Base-by-base conservation (phyloP, 2,797 vertebrate genomes). In the Calcarius lapponicus region DNA sequence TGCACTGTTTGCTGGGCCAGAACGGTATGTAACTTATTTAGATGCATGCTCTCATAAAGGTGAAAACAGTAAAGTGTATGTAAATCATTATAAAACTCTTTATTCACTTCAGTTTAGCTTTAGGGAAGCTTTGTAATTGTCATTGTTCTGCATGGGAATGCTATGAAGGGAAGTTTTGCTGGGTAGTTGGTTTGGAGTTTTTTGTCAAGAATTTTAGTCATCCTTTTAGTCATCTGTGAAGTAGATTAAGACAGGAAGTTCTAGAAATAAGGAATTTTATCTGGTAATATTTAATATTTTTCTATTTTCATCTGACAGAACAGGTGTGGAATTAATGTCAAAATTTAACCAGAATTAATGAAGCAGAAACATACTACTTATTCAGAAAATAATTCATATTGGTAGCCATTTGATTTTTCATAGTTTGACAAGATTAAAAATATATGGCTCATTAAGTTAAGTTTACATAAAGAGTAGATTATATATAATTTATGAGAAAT, bases 271-370 rank as follows among this genome's bases (percentile, higher is more conserved):
- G 56, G 0, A 58, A 29, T 69, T 73, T 88, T 40, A 25, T 75
- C 64, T 82, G 20, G 20, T 40, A 16, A 10, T 88, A 84, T 43
- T 82, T 83, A 51, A 53, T 28, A 32, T 88, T 85, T 89, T 86
- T 67, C 45, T 21, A 11, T 14, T 80, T 69, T 54, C 2, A 58
- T 24, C 7, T 31, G 48, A 57, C 11, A 69, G 36, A 47, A 26
- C 8, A 86, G 9, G 3, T 88, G 72, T 62, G 45, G 18, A 73
- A 93, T 71, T 76, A 73, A 64, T 74, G 81, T 74, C 47, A 89
- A 83, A 92, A 93, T 81, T 56, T 80, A 83, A 83, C 69, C 28
- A 67, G 85, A 95, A 88, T 92, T 51, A 91, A 48, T 88, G 51
- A 87, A 96, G 82, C n/a, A 87, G 92, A 91, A 95, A 50, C 79